phyloP scores from a whole-genome alignment of 2,888 invertebrate genomes.

The Rhodophaea formosa region DNA sequence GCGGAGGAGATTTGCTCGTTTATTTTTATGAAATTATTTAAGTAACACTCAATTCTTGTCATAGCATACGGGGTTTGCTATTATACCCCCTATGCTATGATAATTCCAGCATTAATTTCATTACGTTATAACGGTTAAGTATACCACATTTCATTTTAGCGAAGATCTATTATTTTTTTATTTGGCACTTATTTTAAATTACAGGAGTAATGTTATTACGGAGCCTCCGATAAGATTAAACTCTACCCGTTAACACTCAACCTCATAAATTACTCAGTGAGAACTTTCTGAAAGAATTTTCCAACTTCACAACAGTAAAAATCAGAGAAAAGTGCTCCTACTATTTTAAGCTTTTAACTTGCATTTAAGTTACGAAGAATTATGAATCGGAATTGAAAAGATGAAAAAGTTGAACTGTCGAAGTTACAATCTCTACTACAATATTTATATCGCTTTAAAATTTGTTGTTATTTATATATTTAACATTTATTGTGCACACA shows the following conservation, averaged over 20 bases:
- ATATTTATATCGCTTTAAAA: not conserved
- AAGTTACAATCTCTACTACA: constrained; percentile 31
- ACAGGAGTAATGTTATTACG: too few species aligned
- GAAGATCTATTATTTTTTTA: too few species aligned
- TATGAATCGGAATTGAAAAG: constrained; percentile 63
- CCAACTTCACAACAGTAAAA: constrained; percentile 51
- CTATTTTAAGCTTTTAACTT: constrained; percentile 68
- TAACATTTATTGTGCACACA: too few species aligned
- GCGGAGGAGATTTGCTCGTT: constrained; percentile 77
- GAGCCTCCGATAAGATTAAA: constrained; percentile 14
- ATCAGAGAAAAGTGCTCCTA: constrained; percentile 52
- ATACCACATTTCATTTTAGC: too few species aligned
- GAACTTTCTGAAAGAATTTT: constrained; percentile 35
- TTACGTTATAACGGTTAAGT: too few species aligned
- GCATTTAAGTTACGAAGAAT: constrained; percentile 66
- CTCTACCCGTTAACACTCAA: constrained; percentile 25
- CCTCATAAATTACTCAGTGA: constrained; percentile 36
- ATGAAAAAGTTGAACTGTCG: constrained; percentile 52
- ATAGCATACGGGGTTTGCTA: constrained; percentile 29
- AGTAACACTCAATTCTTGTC: constrained; percentile 67
- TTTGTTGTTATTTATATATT: too few species aligned
- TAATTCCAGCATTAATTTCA: not conserved
- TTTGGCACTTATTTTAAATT: too few species aligned
- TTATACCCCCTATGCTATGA: too few species aligned
- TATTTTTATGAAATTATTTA: constrained; percentile 80